Evolutionary conservation across 1,140 invertebrate species (phyloP).

Genomic region (Aphelinus atriplicis): DNA sequence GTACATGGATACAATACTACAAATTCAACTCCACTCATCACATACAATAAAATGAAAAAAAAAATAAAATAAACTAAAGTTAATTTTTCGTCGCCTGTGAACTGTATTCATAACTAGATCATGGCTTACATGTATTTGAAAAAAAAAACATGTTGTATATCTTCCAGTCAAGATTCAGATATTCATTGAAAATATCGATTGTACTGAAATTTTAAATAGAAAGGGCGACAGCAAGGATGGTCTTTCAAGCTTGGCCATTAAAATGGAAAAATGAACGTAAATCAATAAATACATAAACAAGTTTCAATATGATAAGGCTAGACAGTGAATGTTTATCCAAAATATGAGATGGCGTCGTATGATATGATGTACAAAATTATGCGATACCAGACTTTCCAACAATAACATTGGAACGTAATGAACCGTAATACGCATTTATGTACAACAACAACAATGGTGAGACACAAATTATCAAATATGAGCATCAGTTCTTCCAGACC

Average conservation of each 20-base stretch:
- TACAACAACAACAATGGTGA: not conserved
- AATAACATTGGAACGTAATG: not conserved
- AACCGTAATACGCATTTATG: not conserved
- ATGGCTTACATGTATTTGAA: too few relatives aligned
- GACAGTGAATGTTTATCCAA: slow-evolving; percentile 25
- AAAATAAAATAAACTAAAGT: slow-evolving; percentile 13
- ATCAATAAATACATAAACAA: slow-evolving; percentile 16
- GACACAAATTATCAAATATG: not conserved
- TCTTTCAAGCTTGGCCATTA: slow-evolving; percentile 59
- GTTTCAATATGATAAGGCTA: slow-evolving; percentile 13
- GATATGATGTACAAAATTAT: slow-evolving; percentile 26
- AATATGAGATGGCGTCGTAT: slow-evolving; percentile 29
- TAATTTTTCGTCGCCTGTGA: slow-evolving; percentile 21
- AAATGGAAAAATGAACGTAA: slow-evolving; percentile 54
- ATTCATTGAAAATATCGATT: too few relatives aligned
- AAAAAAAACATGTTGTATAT: too few relatives aligned
- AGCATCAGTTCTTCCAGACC: too few relatives aligned
- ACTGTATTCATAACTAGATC: too few relatives aligned
- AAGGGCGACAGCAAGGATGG: slow-evolving; percentile 36
- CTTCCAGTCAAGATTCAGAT: too few relatives aligned
- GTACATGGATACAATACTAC: not conserved
- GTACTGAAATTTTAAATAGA: too few relatives aligned
- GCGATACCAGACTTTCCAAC: not conserved
- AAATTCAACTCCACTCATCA: slow-evolving; percentile 5
- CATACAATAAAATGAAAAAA: not conserved